Evolutionary conservation across 1,140 invertebrate species (phyloP).

Genomic region (Conus betulinus): DNA sequence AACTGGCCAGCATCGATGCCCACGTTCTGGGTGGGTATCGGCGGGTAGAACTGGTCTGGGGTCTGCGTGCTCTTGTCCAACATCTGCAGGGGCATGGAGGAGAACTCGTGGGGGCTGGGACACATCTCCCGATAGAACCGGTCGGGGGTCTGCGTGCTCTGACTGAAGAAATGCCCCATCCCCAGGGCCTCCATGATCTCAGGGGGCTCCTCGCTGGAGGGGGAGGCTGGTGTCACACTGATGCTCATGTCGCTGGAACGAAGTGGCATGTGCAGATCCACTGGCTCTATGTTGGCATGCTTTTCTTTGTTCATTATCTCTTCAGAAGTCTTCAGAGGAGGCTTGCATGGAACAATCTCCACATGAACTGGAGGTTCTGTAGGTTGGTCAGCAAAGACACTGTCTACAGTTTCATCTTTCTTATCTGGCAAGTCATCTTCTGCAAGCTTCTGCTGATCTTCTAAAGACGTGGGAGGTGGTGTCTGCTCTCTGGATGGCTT

Average conservation of each 20-base stretch:
- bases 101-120: conserved; percentile 37
- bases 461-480: conserved; percentile 3
- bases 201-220: conserved; percentile 16
- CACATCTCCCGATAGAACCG: conserved; percentile 35
- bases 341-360: background rate
- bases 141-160: conserved; percentile 35
- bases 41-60: conserved; percentile 30
- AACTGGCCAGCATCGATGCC: conserved; percentile 32
- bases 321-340: background rate
- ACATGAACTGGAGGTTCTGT: background rate
- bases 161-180: conserved; percentile 36
- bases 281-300: background rate
- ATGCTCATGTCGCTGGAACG: background rate
- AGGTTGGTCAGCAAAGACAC: background rate
- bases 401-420: background rate
- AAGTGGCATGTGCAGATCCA: background rate
- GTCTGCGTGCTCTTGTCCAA: conserved; percentile 34
- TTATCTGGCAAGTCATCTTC: background rate
- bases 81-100: background rate
- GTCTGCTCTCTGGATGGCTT: conserved; percentile 26
- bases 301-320: background rate
- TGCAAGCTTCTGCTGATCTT: background rate
- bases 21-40: conserved; percentile 32
- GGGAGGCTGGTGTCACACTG: conserved; percentile 9
- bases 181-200: conserved; percentile 34